Base-by-base conservation (phyloP, 2,797 vertebrate genomes). In the Borostomias antarcticus region DNA sequence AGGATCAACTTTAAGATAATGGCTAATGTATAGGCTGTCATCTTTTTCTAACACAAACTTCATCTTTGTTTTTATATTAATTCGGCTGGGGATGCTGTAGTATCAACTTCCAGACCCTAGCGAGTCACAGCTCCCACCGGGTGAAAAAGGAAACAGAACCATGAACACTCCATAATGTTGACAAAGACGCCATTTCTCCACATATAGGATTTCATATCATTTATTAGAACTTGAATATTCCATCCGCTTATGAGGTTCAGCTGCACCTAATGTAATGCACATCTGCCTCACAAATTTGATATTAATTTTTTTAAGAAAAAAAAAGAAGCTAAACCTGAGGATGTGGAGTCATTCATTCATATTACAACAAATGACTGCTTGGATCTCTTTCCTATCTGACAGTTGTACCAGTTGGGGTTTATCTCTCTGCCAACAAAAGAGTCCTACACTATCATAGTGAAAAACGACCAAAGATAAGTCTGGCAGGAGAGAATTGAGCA, bases 81-180 rank as follows among this genome's bases (percentile, higher is more conserved):
- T 83, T 87, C 88, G 82, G 69, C 54, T 61, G 86, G 86, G 88
- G 88, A 62, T 62, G 74, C 83, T 79, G 77, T 78, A 78, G 83
- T 86, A 85, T 87, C 84, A 84, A 89, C 83, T 90, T 90, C 83
- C 84, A 89, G 84, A 86, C 85, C 88, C 83, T 89, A 85, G 88
- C 83, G 88, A 90, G 84, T 87, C 84, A 87, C 68, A 47, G 82
- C 68, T 85, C 86, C 88, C 84, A 67, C 9, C 52, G 73, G 82
- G 77, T 66, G 85, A 85, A 79, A 81, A 86, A 86, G 82, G 84
- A 86, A 84, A 88, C 81, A 82, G 83, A 89, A 89, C 85, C 84
- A 30, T 13, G 30, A 7, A 85, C 75, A 86, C 84, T 88, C 84
- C 82, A 85, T 86, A 90, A 85, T 86, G 80, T 80, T 85, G 85